phyloP scores from a whole-genome alignment of 2,888 invertebrate genomes.

The Cenopis cana region DNA sequence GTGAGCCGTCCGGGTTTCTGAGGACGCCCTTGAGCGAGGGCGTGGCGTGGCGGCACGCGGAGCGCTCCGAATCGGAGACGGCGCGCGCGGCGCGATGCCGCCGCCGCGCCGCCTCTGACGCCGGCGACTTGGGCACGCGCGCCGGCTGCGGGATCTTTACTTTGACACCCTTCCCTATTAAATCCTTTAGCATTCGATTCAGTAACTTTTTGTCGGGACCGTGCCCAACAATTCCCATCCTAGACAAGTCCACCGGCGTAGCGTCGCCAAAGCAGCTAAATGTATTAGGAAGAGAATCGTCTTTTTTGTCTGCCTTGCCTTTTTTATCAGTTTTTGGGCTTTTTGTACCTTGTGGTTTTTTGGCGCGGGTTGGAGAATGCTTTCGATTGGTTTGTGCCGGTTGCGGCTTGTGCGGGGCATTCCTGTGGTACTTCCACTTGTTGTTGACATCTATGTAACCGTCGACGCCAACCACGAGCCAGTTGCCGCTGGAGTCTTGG shows the following conservation, averaged over 20 bases:
- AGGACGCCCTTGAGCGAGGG: slow-evolving; percentile 72
- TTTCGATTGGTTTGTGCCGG: neutral
- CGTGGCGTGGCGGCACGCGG: slow-evolving; percentile 64
- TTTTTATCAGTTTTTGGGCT: neutral
- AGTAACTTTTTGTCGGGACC: slow-evolving; percentile 72
- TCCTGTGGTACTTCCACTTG: slow-evolving; percentile 68
- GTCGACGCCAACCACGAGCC: slow-evolving; percentile 73
- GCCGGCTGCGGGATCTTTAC: slow-evolving; percentile 64
- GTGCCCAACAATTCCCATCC: slow-evolving; percentile 76
- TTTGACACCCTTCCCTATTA: slow-evolving; percentile 66
- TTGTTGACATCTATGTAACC: slow-evolving; percentile 69
- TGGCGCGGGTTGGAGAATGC: neutral
- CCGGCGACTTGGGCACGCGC: slow-evolving; percentile 55
- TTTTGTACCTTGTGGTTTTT: neutral
- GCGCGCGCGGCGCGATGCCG: slow-evolving; percentile 34
- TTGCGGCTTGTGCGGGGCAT: slow-evolving; percentile 46
- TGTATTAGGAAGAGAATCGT: slow-evolving; percentile 58
- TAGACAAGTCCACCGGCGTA: slow-evolving; percentile 64
- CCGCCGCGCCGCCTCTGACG: slow-evolving; percentile 48
- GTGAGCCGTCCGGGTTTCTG: slow-evolving; percentile 67
- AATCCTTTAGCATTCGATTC: slow-evolving; percentile 59
- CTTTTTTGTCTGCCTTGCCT: slow-evolving; percentile 43
- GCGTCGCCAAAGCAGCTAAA: slow-evolving; percentile 78
- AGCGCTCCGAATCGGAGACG: slow-evolving; percentile 50
- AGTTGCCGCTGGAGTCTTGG: slow-evolving; percentile 62